phyloP scores from a whole-genome alignment of 53 echinoderm and acorn worm species.

The Arbacia lixula region DNA sequence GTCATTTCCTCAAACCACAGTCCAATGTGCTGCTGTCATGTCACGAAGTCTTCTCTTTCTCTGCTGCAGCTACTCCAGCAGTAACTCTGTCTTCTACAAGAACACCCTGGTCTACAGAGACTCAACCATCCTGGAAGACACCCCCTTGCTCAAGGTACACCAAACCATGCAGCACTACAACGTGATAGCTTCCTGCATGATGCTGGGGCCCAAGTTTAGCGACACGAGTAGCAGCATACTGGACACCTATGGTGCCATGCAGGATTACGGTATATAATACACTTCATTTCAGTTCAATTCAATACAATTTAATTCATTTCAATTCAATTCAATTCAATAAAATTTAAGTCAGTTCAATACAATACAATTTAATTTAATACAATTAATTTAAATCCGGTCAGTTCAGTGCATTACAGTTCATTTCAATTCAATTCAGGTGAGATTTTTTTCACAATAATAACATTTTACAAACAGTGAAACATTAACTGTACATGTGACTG shows the following conservation, averaged over 20 bases:
- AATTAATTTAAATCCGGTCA: too few relatives aligned
- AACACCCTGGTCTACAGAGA: conserved; percentile 62
- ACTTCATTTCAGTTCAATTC: background rate
- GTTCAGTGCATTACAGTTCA: too few relatives aligned
- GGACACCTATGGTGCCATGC: conserved; percentile 17
- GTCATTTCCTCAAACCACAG: too few relatives aligned
- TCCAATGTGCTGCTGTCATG: too few relatives aligned
- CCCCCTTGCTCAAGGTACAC: conserved; percentile 5
- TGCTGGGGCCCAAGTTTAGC: conserved; percentile 54
- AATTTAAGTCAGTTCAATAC: background rate
- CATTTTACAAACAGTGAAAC: too few relatives aligned
- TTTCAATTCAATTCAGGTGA: too few relatives aligned
- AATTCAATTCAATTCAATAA: too few relatives aligned
- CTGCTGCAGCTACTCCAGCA: conserved; percentile 53
- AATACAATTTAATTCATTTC: background rate
- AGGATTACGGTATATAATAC: conserved; percentile 53
- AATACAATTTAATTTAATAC: too few relatives aligned
- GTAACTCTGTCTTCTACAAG: conserved; percentile 56
- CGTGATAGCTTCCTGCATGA: conserved; percentile 66
- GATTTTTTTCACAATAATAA: too few relatives aligned
- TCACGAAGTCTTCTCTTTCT: too few relatives aligned
- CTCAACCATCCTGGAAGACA: conserved; percentile 31
- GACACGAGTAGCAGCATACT: conserved; percentile 8
- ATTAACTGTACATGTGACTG: too few relatives aligned
- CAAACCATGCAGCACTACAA: conserved; percentile 60